These are phyloP conservation scores for Synaphobranchus kaupii DNA, from an alignment of 2,797 vertebrate species.

Conservation along the genomic window DNA sequence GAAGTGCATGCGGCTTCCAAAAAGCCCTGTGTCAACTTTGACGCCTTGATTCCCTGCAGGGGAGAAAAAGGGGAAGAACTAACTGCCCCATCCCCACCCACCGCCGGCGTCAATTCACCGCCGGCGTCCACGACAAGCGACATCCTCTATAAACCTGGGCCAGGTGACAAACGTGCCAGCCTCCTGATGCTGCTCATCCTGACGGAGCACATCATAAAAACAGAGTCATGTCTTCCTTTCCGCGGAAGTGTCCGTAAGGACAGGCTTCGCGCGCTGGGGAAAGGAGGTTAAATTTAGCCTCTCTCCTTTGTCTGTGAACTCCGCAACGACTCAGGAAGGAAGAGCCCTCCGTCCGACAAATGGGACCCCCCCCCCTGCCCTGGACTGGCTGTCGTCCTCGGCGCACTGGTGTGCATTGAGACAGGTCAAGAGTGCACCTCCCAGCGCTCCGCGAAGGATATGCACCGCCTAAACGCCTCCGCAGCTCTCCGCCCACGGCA, in stretches of 20 bases:
- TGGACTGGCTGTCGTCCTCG: constrained; percentile 40
- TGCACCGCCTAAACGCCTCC: constrained; percentile 28
- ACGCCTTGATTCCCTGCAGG: constrained; percentile 37
- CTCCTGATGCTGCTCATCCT: constrained; percentile 38
- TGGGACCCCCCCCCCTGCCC: constrained; percentile 34
- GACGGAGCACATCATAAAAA: constrained; percentile 48
- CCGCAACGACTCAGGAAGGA: constrained; percentile 66
- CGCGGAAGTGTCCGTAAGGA: constrained; percentile 38
- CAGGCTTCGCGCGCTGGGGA: constrained; percentile 39
- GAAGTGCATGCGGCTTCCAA: constrained; percentile 29
- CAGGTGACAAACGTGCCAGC: constrained; percentile 41
- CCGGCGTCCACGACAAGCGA: constrained; percentile 33
- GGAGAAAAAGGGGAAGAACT: background rate
- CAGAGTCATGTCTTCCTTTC: constrained; percentile 39
- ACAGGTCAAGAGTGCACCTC: constrained; percentile 47
- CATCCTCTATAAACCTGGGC: constrained; percentile 51
- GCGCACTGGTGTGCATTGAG: constrained; percentile 41
- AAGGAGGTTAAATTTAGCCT: constrained; percentile 67
- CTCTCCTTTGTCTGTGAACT: constrained; percentile 71
- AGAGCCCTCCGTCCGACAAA: constrained; percentile 63
- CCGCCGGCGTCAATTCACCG: constrained; percentile 35
- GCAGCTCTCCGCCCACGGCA: background rate
- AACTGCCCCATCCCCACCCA: background rate
- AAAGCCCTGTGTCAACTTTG: constrained; percentile 22
- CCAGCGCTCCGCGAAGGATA: constrained; percentile 48